Percentiles rank a stretch among this genome's conserved stretches.
Evolutionary conservation across 1,140 invertebrate genomes (phyloP).

Genomic region (Philopotamus ludificatus): DNA sequence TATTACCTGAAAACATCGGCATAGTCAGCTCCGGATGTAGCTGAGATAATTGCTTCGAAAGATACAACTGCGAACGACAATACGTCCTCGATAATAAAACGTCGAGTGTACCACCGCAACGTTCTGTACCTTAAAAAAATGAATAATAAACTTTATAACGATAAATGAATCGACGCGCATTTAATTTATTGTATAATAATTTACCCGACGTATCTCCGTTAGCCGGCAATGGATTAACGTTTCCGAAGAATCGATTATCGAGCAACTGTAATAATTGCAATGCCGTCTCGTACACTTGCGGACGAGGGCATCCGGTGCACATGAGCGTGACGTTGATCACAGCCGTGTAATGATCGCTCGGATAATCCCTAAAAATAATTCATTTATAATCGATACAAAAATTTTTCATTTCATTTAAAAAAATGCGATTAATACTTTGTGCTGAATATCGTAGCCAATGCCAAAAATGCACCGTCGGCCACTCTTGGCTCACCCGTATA

Average conservation of each 20-base stretch:
- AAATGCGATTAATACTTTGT: conserved; percentile 66
- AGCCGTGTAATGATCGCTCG: conserved; percentile 96
- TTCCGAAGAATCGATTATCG: conserved; percentile 93
- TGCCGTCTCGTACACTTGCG: conserved; percentile 89
- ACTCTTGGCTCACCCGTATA: conserved; percentile 89
- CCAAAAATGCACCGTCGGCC: conserved; percentile 93
- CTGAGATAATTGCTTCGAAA: conserved; percentile 88
- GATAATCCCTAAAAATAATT: conserved; percentile 80
- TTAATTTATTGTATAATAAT: no score
- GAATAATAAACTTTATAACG: no score
- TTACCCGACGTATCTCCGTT: conserved; percentile 67
- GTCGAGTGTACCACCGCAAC: conserved; percentile 74
- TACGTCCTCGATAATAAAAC: conserved; percentile 82
- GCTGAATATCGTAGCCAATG: conserved; percentile 93
- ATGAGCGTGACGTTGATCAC: conserved; percentile 96
- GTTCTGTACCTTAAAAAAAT: conserved; percentile 59
- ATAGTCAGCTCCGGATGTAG: conserved; percentile 96
- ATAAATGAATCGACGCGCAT: no score
- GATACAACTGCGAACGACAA: conserved; percentile 86
- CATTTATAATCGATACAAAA: neutral
- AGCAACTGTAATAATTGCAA: conserved; percentile 91
- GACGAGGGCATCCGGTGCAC: conserved; percentile 90
- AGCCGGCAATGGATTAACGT: conserved; percentile 67
- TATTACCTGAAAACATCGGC: conserved; percentile 89
- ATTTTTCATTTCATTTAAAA: conserved; percentile 3